Base-by-base conservation (phyloP, 2,797 vertebrate species). In the Sebastes paucispinis region DNA sequence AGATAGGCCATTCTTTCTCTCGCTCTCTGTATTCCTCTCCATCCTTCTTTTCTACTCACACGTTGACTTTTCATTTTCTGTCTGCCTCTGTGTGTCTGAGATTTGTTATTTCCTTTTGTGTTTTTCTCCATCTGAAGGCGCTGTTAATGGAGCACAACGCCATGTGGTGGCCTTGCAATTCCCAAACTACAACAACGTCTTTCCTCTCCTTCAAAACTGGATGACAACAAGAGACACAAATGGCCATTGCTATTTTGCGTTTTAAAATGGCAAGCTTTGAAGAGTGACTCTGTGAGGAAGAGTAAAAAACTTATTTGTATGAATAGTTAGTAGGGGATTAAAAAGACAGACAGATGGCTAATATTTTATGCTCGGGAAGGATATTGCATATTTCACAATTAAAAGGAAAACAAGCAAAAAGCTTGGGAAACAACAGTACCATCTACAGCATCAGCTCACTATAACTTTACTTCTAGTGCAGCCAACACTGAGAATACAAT, bases 1-100 rank as follows among this genome's bases (percentile, higher is more conserved):
- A 88, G 89, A 91, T 87, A 20, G 84, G 54, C 69, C 82, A 75
- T 90, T 91, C 71, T 89, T 86, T 89, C 85, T 81, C 65, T 39
- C 64, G 73, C 67, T 47, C 60, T 79, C 39, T 43, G 57, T 79
- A 80, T 86, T 90, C 78, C 34, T 32, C 24, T n/a, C 76, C 66
- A 66, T 84, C 58, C 54, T 50, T 81, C 81, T 69, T 75, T 84
- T 77, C 69, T 77, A 27, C 52, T 58, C 24, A 43, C 82, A 67
- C 85, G 71, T 78, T 83, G 70, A 80, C 69, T 81, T 91, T 88
- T 86, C 65, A 81, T 88, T 87, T 82, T 88, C 64, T 55, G 65
- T 69, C 73, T 83, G 50, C 29, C 63, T 64, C 77, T 54, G 67
- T 77, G 50, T 77, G 55, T 75, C 62, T 83, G 58, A 72, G 70